Percentiles rank a stretch among this genome's conserved stretches.
Evolutionary conservation across 2,888 invertebrate species (phyloP).

Genomic region (Patella pellucida): DNA sequence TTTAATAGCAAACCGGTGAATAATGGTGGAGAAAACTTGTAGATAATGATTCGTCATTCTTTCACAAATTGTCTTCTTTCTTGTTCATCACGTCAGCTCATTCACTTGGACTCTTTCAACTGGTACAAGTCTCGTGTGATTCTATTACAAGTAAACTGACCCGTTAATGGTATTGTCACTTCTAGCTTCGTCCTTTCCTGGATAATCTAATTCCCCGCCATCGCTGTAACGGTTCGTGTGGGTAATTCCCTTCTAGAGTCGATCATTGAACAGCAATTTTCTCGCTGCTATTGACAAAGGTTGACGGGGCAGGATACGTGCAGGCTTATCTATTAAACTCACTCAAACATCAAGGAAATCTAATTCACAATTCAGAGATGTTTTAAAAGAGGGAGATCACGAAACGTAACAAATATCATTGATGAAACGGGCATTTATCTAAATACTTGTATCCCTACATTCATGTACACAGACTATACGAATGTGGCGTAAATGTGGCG

Average conservation of each 20-base stretch:
- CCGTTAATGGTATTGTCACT: slow-evolving; percentile 7
- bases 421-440: too few relatives aligned
- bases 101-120: too few relatives aligned
- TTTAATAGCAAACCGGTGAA: too few relatives aligned
- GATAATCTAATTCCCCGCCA: background rate
- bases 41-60: too few relatives aligned
- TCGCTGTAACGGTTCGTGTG: background rate
- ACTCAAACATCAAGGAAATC: slow-evolving; percentile 5
- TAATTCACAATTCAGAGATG: slow-evolving; percentile 3
- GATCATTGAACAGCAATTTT: slow-evolving; percentile 2
- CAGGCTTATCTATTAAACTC: slow-evolving; percentile 2
- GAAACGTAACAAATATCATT: background rate
- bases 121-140: too few relatives aligned
- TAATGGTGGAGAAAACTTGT: too few relatives aligned
- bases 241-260: background rate
- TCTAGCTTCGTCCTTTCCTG: background rate
- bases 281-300: slow-evolving; percentile 2
- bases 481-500: too few relatives aligned
- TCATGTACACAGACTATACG: too few relatives aligned
- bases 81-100: too few relatives aligned
- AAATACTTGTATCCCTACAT: too few relatives aligned
- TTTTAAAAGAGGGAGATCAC: background rate
- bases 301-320: slow-evolving; percentile 4
- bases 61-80: too few relatives aligned
- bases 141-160: too few relatives aligned